Base-by-base conservation (phyloP, 2,888 invertebrate genomes). In the Cosmia pyralina region DNA sequence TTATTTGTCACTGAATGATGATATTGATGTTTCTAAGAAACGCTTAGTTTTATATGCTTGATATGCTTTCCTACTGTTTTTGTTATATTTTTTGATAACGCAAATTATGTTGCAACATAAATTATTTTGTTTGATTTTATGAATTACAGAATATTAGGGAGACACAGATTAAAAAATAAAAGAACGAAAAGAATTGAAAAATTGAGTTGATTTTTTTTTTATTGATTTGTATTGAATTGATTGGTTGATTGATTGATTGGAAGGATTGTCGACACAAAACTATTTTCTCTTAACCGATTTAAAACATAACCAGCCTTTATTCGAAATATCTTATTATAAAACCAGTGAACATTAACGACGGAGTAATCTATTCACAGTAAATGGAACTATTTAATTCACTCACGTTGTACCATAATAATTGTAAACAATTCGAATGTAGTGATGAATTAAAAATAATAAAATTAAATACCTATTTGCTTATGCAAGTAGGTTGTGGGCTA, bases 401-500 rank as follows among this genome's bases (percentile, higher is more conserved):
- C 38, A 72, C 10, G 13, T 62, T 19, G 6, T 28, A 48, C 38
- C 38, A 38, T 19, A 17, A 58, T 68, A 57, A 58, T 41, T 65
- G n/a, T 63, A 81, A 64, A 67, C 50, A 66, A 69, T 72, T 69
- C 22, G 28, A 77, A 67, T 63, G 72, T 66, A 59, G 34, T 48
- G 28, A 19, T 41, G 53, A 55, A 77, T 64, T 62, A 41, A 57
- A 73, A 81, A 69, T 73, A 73, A 69, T 63, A 34, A 68, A 72
- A 81, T 81, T 63, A 72, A 77, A 80, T 73, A n/a, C n/a, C n/a
- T n/a, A 41, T 46, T 62, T 80, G 60, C 68, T 58, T 77, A 77
- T 58, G 64, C 74, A 71, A 74, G 41, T 62, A 57, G 52, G 11
- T 52, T 55, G 65, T 69, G 48, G 62, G 71, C 48, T 69, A 69